Evolutionary conservation across 2,888 invertebrate species (phyloP).

Genomic region (Steromphala cineraria): DNA sequence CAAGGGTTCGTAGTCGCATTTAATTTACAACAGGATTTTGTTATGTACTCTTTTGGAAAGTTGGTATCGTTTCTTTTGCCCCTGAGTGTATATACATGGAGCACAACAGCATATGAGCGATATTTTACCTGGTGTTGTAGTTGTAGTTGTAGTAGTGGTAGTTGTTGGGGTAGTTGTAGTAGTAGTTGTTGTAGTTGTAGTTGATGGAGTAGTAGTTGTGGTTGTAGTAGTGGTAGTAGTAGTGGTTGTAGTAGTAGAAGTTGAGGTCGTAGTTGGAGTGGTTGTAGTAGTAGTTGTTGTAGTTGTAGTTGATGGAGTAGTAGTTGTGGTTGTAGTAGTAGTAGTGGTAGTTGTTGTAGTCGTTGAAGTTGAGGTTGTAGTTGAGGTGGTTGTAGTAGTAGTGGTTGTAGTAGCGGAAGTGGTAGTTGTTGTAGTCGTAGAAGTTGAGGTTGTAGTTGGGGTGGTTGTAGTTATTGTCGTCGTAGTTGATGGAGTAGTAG

Average conservation of each 20-base stretch:
- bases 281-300: conserved; percentile 34
- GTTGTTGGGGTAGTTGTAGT: too few species aligned
- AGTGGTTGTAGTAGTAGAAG: too few species aligned
- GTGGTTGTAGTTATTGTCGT: background rate
- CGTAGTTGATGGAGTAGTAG: conserved; percentile 16
- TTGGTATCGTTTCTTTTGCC: too few species aligned
- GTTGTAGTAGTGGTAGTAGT: too few species aligned
- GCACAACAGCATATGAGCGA: too few species aligned
- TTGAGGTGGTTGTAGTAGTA: conserved; percentile 30
- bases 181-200: conserved; percentile 25
- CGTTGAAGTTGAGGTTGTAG: conserved; percentile 31
- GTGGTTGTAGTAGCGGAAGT: conserved; percentile 27
- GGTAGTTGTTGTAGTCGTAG: conserved; percentile 19
- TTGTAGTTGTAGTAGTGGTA: conserved; percentile 27
- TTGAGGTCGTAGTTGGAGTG: conserved; percentile 32
- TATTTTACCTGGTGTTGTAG: too few species aligned
- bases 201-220: too few species aligned
- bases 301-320: conserved; percentile 36
- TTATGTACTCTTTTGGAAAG: too few species aligned
- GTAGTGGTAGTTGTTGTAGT: conserved; percentile 32
- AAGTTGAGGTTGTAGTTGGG: background rate
- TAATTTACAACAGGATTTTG: too few species aligned
- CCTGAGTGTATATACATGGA: too few species aligned
- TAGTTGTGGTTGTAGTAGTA: too few species aligned
- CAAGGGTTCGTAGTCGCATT: too few species aligned